Conservation (phyloP, 1,140 invertebrate species). For the Drosophila kanapiae region DNA sequence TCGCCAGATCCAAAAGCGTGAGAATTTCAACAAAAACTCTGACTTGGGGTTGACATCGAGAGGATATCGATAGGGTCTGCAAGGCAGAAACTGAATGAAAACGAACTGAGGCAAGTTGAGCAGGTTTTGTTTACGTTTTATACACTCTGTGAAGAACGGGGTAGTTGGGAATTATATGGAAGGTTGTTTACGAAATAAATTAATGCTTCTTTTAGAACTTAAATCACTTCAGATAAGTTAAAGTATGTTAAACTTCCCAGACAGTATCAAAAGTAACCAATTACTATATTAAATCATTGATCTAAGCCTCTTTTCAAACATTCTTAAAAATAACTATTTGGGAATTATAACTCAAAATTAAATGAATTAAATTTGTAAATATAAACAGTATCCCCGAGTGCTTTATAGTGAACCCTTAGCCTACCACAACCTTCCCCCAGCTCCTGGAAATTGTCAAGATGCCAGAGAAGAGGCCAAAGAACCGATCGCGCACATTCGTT, state of each 20-base stretch:
- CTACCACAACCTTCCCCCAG: not conserved
- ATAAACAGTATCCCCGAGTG: not conserved
- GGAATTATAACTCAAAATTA: not conserved
- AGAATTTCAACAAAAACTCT: slow-evolving; percentile 75
- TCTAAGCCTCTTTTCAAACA: too few relatives aligned
- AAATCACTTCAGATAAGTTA: not conserved
- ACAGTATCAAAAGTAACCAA: not conserved
- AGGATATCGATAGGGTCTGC: slow-evolving; percentile 23
- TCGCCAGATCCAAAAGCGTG: slow-evolving; percentile 72
- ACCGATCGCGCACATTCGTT: slow-evolving; percentile 4
- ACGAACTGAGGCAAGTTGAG: not conserved
- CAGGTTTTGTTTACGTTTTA: slow-evolving; percentile 23
- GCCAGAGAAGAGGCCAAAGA: slow-evolving; percentile 33
- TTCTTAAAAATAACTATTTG: fast-evolving
- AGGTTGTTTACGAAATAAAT: not conserved
- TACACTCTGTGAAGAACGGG: not conserved
- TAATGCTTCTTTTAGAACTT: fast-evolving
- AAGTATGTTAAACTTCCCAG: fast-evolving
- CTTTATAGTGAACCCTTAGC: not conserved
- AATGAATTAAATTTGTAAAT: not conserved
- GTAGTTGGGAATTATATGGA: not conserved
- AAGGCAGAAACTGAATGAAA: slow-evolving; percentile 29
- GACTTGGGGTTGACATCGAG: slow-evolving; percentile 26
- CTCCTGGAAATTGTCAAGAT: slow-evolving; percentile 40
- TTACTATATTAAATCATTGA: fast-evolving